A percentile compares a stretch with the other conserved stretches of the same genome.
These are phyloP conservation scores for Manis pentadactyla DNA, from an alignment of 2,797 vertebrate species.

Conservation along the genomic window DNA sequence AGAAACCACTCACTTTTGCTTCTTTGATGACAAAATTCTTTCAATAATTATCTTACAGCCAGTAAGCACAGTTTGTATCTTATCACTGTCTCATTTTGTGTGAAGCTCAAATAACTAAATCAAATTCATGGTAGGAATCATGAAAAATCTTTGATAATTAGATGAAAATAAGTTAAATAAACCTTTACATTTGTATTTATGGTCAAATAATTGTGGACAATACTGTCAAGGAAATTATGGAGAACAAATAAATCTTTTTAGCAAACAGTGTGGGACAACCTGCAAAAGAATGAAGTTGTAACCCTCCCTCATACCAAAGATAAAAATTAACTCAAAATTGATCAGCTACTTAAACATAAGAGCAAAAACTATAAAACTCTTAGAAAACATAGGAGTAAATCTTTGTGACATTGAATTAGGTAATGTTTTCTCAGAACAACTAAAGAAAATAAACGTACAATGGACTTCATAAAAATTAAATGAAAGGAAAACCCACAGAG, in stretches of 20 bases:
- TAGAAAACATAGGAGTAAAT: conserved; percentile 15
- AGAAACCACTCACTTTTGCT: neutral
- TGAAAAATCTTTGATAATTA: neutral
- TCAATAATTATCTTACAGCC: conserved; percentile 13
- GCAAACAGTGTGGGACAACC: neutral
- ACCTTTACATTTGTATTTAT: conserved; percentile 28
- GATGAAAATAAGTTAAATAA: conserved; percentile 29
- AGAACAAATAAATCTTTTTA: conserved; percentile 19
- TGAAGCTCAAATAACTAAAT: conserved; percentile 25
- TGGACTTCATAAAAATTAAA: conserved; percentile 20
- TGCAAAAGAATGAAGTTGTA: neutral
- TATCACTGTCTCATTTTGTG: conserved; percentile 13
- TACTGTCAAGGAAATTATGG: neutral
- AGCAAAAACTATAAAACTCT: neutral
- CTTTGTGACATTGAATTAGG: neutral
- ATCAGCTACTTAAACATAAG: neutral
- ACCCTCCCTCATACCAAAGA: neutral
- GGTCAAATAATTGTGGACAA: conserved; percentile 3
- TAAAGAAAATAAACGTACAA: neutral
- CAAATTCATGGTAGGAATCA: neutral
- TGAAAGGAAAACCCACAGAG: neutral
- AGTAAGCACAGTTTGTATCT: conserved; percentile 8
- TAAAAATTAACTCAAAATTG: neutral
- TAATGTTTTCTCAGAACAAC: neutral
- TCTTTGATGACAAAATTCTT: conserved; percentile 43